A percentile compares a stretch with the other conserved stretches of the same genome.
Evolutionary conservation across 2,888 invertebrate genomes (phyloP).

Genomic region (Cactoblastis cactorum): DNA sequence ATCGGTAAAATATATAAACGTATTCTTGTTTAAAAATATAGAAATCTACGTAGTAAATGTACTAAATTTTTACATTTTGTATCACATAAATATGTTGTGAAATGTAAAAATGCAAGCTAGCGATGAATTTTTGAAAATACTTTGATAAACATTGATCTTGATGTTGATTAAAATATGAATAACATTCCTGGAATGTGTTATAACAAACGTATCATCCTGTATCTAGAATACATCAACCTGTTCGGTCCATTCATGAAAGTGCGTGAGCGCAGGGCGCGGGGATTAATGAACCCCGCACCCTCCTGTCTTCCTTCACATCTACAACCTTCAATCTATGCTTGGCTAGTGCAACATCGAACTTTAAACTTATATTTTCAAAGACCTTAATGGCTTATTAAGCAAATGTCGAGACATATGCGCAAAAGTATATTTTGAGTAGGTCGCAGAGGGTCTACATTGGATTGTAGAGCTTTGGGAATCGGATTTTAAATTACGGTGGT

Average conservation of each 20-base stretch:
- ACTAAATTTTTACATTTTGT: no score
- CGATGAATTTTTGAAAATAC: no score
- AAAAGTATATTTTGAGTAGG: not conserved
- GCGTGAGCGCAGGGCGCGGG: constrained; percentile 79
- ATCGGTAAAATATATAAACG: not conserved
- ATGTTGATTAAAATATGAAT: not conserved
- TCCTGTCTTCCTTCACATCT: constrained; percentile 50
- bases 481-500: constrained; percentile 67
- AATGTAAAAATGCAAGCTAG: no score
- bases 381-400: constrained; percentile 26
- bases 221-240: constrained; percentile 72
- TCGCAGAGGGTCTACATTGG: constrained; percentile 37
- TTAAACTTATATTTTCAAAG: constrained; percentile 30
- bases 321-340: constrained; percentile 40
- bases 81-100: no score
- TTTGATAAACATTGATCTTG: no score
- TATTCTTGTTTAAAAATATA: no score
- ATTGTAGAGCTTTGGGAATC: constrained; percentile 38
- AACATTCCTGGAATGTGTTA: not conserved
- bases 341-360: constrained; percentile 31
- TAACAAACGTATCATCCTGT: constrained; percentile 45
- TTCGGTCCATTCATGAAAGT: constrained; percentile 79
- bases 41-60: no score
- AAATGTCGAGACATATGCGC: constrained; percentile 2
- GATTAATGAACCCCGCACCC: constrained; percentile 73